Evolutionary conservation across 2,113 vertebrate genomes (phyloP).

Genomic region (Indri indri): DNA sequence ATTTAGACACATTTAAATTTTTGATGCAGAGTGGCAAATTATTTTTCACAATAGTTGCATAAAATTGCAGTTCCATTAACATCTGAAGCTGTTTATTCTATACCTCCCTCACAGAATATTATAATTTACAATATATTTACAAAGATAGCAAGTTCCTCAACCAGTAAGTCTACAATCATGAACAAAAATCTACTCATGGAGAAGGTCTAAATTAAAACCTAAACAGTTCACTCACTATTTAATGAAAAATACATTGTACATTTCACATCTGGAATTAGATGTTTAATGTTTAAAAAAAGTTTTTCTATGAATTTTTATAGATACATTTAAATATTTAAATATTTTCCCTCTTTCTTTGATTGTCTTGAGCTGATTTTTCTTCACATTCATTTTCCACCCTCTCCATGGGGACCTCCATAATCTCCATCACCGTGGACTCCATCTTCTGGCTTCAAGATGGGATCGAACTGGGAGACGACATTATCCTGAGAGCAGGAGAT

Average conservation of each 20-base stretch:
- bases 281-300: not conserved
- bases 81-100: not conserved
- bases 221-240: not conserved
- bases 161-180: not conserved
- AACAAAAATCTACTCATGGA: not conserved
- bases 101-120: not conserved
- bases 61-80: not conserved
- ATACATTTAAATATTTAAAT: not conserved
- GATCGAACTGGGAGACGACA: not conserved
- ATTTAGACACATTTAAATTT: not conserved
- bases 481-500: not conserved
- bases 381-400: not conserved
- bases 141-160: not conserved
- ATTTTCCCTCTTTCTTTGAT: not conserved
- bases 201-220: not conserved
- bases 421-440: not conserved
- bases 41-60: not conserved
- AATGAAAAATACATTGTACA: not conserved
- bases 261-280: not conserved
- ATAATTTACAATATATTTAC: not conserved
- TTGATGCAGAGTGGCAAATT: not conserved
- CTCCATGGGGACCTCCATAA: not conserved
- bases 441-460: not conserved
- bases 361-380: not conserved
- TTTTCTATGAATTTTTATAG: not conserved